Percentiles rank a stretch among this genome's conserved stretches.
phyloP scores from a whole-genome alignment of 2,113 vertebrate genomes.

The Speoplatyrhinus poulsoni region DNA sequence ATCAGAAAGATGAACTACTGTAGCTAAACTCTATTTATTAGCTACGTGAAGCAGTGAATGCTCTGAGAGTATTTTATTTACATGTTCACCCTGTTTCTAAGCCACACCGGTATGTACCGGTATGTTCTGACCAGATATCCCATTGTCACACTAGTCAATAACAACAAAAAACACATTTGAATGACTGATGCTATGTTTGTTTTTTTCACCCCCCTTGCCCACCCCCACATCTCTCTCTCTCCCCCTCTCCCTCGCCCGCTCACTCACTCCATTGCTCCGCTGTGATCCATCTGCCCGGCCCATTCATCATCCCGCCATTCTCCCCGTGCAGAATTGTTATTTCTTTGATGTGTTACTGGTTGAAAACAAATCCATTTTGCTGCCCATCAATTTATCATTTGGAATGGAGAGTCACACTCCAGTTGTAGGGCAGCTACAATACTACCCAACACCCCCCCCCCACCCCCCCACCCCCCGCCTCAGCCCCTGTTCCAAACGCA shows the following conservation, averaged over 20 bases:
- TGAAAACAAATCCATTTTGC: slow-evolving; percentile 84
- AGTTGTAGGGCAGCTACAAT: slow-evolving; percentile 73
- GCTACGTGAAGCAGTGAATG: no score
- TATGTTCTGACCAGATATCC: no score
- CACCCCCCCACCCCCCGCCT: slow-evolving; percentile 26
- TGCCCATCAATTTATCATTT: slow-evolving; percentile 81
- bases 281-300: slow-evolving; percentile 77
- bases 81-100: no score
- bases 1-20: no score
- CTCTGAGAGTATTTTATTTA: no score
- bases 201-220: slow-evolving; percentile 47
- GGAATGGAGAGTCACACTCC: slow-evolving; percentile 77
- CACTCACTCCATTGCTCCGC: slow-evolving; percentile 72
- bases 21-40: no score
- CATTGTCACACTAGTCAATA: slow-evolving; percentile 14
- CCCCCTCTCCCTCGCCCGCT: slow-evolving; percentile 43
- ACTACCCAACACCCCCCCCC: slow-evolving; percentile 34
- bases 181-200: slow-evolving; percentile 40
- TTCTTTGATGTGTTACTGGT: slow-evolving; percentile 82
- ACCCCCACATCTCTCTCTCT: background rate
- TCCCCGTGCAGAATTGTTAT: slow-evolving; percentile 79
- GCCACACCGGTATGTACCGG: no score
- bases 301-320: slow-evolving; percentile 79
- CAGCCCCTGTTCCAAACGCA: slow-evolving; percentile 19
- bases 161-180: slow-evolving; percentile 14